Evolutionary conservation across 1,140 invertebrate species (phyloP).

Genomic region (Apis florea): DNA sequence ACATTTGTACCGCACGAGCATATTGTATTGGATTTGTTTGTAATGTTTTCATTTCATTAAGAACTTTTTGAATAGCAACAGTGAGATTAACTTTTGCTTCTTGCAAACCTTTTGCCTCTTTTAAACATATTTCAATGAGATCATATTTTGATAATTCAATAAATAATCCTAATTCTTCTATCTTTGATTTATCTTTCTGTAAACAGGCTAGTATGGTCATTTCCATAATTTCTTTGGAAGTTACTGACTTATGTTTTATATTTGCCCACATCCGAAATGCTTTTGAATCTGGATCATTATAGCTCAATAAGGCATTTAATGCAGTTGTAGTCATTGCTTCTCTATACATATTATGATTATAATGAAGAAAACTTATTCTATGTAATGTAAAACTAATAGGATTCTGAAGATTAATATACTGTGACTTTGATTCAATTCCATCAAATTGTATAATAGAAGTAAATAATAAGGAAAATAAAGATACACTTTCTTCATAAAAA

Average conservation of each 20-base stretch:
- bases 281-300: conserved; percentile 58
- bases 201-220: conserved; percentile 70
- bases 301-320: conserved; percentile 69
- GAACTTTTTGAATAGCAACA: conserved; percentile 49
- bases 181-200: conserved; percentile 49
- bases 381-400: conserved; percentile 56
- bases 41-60: conserved; percentile 63
- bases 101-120: conserved; percentile 65
- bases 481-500: conserved; percentile 56
- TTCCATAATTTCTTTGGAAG: conserved; percentile 47
- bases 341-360: conserved; percentile 58
- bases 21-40: conserved; percentile 57
- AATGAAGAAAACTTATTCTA: conserved; percentile 62
- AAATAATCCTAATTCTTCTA: conserved; percentile 67
- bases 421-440: conserved; percentile 34
- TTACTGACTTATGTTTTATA: conserved; percentile 65
- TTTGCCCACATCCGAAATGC: conserved; percentile 69
- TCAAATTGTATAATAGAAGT: conserved; percentile 53
- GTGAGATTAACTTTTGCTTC: conserved; percentile 59
- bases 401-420: conserved; percentile 50
- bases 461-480: conserved; percentile 59
- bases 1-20: conserved; percentile 63
- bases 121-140: conserved; percentile 63
- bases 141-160: conserved; percentile 66
- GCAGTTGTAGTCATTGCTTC: conserved; percentile 68